Conservation (phyloP, 2,113 vertebrate species). For the Oostethus manadensis region DNA sequence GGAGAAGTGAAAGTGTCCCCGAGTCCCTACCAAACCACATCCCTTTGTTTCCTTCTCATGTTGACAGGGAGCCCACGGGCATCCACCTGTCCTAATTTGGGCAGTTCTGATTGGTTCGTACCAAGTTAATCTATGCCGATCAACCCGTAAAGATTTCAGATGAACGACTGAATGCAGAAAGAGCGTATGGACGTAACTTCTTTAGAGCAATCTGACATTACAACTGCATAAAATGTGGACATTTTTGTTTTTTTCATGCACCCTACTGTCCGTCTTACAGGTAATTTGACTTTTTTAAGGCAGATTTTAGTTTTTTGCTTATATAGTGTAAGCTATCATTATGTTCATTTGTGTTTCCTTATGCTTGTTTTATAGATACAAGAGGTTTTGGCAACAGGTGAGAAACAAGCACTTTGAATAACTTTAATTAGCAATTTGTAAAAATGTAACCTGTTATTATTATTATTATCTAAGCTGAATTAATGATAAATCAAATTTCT, state of each 20-base stretch:
- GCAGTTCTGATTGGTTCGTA: slow-evolving; percentile 65
- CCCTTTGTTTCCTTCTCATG: slow-evolving; percentile 51
- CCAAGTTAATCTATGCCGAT: slow-evolving; percentile 40
- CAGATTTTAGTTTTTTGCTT: background rate
- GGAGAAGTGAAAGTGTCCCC: slow-evolving; percentile 5
- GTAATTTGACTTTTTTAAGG: slow-evolving; percentile 41
- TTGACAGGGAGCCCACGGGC: slow-evolving; percentile 58
- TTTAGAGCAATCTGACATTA: slow-evolving; percentile 10
- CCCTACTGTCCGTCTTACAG: slow-evolving; percentile 62
- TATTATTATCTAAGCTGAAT: background rate
- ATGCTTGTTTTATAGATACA: slow-evolving; percentile 46
- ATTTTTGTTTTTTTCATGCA: slow-evolving; percentile 41
- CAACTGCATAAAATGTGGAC: slow-evolving; percentile 50
- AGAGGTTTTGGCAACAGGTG: slow-evolving; percentile 51
- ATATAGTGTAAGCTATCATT: background rate
- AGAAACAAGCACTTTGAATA: background rate
- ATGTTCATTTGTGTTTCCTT: background rate
- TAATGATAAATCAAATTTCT: too few species aligned
- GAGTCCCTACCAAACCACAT: slow-evolving; percentile 10
- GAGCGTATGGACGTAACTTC: slow-evolving; percentile 28
- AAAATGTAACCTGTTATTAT: background rate
- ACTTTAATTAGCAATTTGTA: background rate
- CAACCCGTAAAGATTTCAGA: slow-evolving; percentile 45
- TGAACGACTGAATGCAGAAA: slow-evolving; percentile 19
- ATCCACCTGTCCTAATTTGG: slow-evolving; percentile 58